phyloP scores from a whole-genome alignment of 1,140 invertebrate genomes.

The Pogonomyrmex californicus region DNA sequence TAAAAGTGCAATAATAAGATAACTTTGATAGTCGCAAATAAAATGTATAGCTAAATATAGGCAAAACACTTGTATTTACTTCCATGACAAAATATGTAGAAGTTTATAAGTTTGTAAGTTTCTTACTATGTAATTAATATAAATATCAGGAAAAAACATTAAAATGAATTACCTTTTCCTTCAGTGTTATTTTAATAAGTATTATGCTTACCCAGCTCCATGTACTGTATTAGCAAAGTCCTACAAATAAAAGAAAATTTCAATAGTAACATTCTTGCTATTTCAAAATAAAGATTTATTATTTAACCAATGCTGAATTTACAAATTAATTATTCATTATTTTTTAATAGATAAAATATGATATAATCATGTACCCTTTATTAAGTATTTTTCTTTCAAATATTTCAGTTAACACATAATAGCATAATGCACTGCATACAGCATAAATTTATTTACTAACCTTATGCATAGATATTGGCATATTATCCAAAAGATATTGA shows the following conservation, averaged over 20 bases:
- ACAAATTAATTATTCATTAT: neutral
- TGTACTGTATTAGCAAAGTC: slow-evolving; percentile 80
- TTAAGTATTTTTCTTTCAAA: neutral
- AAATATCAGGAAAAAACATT: slow-evolving; percentile 46
- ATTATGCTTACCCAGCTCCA: slow-evolving; percentile 81
- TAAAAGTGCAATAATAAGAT: slow-evolving; percentile 4
- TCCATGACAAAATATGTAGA: neutral
- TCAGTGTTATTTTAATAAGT: slow-evolving; percentile 70
- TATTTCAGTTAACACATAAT: slow-evolving; percentile 8
- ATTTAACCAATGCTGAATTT: neutral
- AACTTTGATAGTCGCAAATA: neutral
- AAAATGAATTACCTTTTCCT: slow-evolving; percentile 74
- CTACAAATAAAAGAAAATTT: slow-evolving; percentile 70
- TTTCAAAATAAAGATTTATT: neutral
- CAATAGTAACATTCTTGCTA: neutral
- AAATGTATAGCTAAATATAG: neutral
- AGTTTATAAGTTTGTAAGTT: neutral
- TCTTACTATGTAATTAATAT: neutral
- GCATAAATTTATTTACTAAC: slow-evolving; percentile 78
- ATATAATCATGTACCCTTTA: neutral
- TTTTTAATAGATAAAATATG: neutral
- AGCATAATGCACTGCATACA: neutral
- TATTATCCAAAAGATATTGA: slow-evolving; percentile 89
- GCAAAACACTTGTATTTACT: neutral
- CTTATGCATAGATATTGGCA: slow-evolving; percentile 88